These are phyloP conservation scores for Spodoptera exigua DNA, from an alignment of 2,888 invertebrate genomes.

Conservation along the genomic window DNA sequence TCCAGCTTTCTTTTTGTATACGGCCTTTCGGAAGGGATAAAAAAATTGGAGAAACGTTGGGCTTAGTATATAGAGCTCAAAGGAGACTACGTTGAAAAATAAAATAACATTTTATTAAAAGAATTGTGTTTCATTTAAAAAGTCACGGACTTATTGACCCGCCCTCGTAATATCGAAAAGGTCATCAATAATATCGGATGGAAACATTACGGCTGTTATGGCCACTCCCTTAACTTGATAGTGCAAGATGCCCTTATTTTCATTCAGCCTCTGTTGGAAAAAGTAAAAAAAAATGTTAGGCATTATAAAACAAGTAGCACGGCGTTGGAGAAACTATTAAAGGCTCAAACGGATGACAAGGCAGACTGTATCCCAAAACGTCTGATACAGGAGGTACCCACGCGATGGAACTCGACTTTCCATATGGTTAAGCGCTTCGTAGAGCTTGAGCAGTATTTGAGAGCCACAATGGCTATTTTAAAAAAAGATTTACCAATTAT, in stretches of 20 bases:
- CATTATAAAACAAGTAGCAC: neutral
- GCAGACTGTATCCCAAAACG: conserved; percentile 5
- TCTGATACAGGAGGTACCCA: conserved; percentile 46
- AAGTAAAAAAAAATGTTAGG: conserved; percentile 2
- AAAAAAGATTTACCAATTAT: conserved; percentile 43
- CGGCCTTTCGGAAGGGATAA: too few species aligned
- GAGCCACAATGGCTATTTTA: conserved; percentile 38
- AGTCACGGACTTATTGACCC: too few species aligned
- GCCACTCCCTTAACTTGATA: neutral
- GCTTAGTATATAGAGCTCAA: too few species aligned
- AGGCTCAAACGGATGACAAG: conserved; percentile 2
- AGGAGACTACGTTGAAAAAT: too few species aligned
- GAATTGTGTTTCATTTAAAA: too few species aligned
- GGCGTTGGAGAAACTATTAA: conserved; percentile 2
- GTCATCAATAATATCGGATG: neutral
- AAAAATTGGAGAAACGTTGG: too few species aligned
- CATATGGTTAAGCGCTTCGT: conserved; percentile 54
- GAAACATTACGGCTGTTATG: neutral
- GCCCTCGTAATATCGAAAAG: too few species aligned
- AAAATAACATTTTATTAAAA: too few species aligned
- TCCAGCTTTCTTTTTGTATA: too few species aligned
- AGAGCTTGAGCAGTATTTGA: conserved; percentile 40
- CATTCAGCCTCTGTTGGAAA: conserved; percentile 8
- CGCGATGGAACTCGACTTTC: conserved; percentile 56
- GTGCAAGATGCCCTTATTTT: conserved; percentile 2